phyloP scores from a whole-genome alignment of 2,888 invertebrate species.

The Marronus borbonicus region DNA sequence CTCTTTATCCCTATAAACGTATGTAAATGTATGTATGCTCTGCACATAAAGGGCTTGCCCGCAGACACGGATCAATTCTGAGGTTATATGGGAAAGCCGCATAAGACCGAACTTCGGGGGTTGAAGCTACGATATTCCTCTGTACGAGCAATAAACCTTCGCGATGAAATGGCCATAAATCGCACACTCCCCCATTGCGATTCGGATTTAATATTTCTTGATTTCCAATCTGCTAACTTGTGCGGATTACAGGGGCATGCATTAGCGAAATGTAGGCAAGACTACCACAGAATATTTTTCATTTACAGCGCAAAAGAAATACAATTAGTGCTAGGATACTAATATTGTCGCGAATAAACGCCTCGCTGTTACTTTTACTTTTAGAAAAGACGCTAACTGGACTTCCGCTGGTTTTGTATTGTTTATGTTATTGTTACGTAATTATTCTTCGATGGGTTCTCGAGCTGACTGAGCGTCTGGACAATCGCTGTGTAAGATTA shows the following conservation, averaged over 20 bases:
- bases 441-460: too few species aligned
- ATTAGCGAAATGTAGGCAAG: neutral
- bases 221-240: slow-evolving; percentile 17
- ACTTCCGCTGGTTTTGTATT: too few species aligned
- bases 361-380: too few species aligned
- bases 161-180: slow-evolving; percentile 38
- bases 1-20: slow-evolving; percentile 6
- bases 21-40: neutral
- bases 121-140: neutral
- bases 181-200: neutral
- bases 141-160: slow-evolving; percentile 25
- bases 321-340: too few species aligned
- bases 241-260: neutral
- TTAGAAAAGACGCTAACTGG: too few species aligned
- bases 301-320: neutral
- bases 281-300: neutral
- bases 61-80: slow-evolving; percentile 10
- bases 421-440: too few species aligned
- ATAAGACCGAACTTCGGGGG: neutral
- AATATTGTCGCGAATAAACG: too few species aligned
- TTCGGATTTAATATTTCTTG: slow-evolving; percentile 42
- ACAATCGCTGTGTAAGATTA: too few species aligned
- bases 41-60: neutral
- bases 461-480: too few species aligned
- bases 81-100: slow-evolving; percentile 11